Conservation (phyloP, 1,140 invertebrate genomes). For the Drosophila pachea region DNA sequence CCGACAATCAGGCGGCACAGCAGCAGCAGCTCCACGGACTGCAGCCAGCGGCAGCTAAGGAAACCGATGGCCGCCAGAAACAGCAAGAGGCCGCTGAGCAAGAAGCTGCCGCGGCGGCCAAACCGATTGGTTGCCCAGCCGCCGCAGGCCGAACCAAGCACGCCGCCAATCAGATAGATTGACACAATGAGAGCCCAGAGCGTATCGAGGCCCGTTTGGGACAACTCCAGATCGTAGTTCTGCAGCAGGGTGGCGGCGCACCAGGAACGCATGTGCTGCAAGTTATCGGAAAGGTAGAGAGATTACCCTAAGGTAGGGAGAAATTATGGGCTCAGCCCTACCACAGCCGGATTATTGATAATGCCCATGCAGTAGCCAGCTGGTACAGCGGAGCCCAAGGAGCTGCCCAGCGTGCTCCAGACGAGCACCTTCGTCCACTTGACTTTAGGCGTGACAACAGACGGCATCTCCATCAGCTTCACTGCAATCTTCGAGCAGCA, state of each 20-base stretch:
- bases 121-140: conserved; percentile 86
- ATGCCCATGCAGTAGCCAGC: conserved; percentile 94
- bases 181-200: conserved; percentile 89
- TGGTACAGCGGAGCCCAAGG: conserved; percentile 89
- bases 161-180: conserved; percentile 88
- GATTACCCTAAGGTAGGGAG: conserved; percentile 63
- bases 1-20: conserved; percentile 86
- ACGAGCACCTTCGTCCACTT: conserved; percentile 50
- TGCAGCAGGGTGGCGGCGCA: conserved; percentile 83
- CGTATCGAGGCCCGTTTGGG: conserved; percentile 80
- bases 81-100: conserved; percentile 48
- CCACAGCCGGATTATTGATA: conserved; percentile 84
- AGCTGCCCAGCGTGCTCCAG: conserved; percentile 80
- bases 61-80: conserved; percentile 81
- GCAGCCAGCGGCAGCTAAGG: conserved; percentile 80
- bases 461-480: no score
- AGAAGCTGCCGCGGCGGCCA: conserved; percentile 79
- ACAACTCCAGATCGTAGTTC: conserved; percentile 81
- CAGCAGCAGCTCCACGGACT: conserved; percentile 86
- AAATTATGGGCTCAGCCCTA: conserved; percentile 1
- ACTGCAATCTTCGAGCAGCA: background rate
- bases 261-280: conserved; percentile 85
- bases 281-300: no score
- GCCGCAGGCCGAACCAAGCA: conserved; percentile 85
- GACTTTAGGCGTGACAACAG: no score